Evolutionary conservation across 2,113 vertebrate species (phyloP).

Genomic region (Rhynchomys soricoides): DNA sequence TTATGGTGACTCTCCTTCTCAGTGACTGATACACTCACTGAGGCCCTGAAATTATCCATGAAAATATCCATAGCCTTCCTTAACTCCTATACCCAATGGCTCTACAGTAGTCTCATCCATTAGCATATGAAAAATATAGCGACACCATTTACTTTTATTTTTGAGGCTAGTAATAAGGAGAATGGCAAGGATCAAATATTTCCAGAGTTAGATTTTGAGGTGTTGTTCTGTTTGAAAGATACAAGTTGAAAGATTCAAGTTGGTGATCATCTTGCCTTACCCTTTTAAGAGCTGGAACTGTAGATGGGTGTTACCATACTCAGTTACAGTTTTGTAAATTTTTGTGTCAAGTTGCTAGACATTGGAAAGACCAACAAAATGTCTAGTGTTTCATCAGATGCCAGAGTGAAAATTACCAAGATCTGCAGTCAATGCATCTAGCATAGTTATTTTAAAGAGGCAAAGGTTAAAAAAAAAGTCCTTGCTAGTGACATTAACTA

Average conservation of each 20-base stretch:
- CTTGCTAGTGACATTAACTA: neutral
- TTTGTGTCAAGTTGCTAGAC: neutral
- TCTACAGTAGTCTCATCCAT: neutral
- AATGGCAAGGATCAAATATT: neutral
- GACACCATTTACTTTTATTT: neutral
- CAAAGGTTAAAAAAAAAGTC: neutral
- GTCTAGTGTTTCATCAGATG: neutral
- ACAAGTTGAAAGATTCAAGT: neutral
- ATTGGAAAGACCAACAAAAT: neutral
- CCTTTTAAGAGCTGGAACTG: neutral
- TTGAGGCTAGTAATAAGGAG: neutral
- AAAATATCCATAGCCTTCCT: neutral
- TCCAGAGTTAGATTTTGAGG: neutral
- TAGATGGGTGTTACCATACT: neutral
- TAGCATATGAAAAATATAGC: neutral
- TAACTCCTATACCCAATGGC: neutral
- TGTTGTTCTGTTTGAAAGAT: neutral
- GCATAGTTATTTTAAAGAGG: neutral
- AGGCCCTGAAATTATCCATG: neutral
- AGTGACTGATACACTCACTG: neutral
- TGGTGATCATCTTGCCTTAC: neutral
- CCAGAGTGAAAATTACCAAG: neutral
- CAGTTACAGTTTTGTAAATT: neutral
- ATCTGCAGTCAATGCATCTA: neutral
- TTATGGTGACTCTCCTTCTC: neutral